phyloP scores from a whole-genome alignment of 2,888 invertebrate genomes.

The Busseola fusca region DNA sequence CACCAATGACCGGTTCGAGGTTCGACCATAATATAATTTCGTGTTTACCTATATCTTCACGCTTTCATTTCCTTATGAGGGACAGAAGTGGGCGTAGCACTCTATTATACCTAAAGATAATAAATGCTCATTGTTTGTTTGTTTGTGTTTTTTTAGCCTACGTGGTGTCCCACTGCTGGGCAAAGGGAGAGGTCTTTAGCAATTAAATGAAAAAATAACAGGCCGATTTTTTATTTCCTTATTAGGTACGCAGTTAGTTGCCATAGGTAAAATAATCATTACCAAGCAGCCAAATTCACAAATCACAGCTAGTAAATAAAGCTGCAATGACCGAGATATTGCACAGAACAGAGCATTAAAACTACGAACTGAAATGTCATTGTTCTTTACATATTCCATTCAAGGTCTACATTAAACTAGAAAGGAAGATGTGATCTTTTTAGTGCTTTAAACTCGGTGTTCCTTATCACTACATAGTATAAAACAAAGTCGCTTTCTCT shows the following conservation, averaged over 20 bases:
- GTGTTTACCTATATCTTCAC: constrained; percentile 23
- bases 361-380: constrained; percentile 37
- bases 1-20: background rate
- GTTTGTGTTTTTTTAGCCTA: no score
- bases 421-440: constrained; percentile 35
- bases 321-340: constrained; percentile 14
- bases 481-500: no score
- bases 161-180: no score
- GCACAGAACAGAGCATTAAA: constrained; percentile 9
- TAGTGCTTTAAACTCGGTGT: background rate
- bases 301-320: constrained; percentile 17
- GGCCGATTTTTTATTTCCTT: no score
- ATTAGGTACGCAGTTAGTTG: no score
- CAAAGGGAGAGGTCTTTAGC: no score
- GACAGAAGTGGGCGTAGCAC: background rate
- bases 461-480: no score
- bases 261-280: background rate
- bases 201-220: background rate
- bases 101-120: background rate
- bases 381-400: constrained; percentile 36
- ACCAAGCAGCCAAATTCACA: background rate
- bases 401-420: constrained; percentile 37
- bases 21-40: constrained; percentile 6
- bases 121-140: background rate
- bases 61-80: constrained; percentile 40